Conservation (phyloP, 1,140 invertebrate species). For the Zaprionus gabonicus region DNA sequence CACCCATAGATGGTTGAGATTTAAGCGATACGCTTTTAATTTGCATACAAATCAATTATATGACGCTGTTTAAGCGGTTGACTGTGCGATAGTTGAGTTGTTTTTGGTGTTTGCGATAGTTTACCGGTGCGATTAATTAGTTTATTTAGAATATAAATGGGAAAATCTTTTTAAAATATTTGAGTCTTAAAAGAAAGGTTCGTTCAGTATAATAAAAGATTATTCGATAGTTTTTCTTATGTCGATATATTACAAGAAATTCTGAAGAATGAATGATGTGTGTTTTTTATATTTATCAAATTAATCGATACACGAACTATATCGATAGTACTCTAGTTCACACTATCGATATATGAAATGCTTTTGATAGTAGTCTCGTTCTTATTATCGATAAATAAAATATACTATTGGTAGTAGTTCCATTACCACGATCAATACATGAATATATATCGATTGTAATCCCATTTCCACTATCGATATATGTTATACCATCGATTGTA, state of each 20-base stretch:
- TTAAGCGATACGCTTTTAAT: conserved; percentile 7
- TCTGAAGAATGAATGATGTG: background rate
- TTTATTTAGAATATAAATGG: background rate
- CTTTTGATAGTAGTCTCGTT: too few species aligned
- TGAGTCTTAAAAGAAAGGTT: background rate
- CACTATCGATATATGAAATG: too few species aligned
- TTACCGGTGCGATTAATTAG: background rate
- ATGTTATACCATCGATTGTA: background rate
- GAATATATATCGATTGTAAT: too few species aligned
- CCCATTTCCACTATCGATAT: background rate
- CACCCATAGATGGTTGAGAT: conserved; percentile 21
- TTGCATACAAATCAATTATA: conserved; percentile 37
- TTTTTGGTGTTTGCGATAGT: background rate
- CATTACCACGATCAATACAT: too few species aligned
- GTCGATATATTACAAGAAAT: background rate
- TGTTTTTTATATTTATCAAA: too few species aligned
- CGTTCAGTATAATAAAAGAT: background rate
- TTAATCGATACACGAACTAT: too few species aligned
- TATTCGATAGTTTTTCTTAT: background rate
- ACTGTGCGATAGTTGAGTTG: background rate
- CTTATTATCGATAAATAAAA: too few species aligned
- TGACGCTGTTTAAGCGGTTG: background rate
- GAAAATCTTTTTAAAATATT: background rate
- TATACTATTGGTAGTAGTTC: too few species aligned
- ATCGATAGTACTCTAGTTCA: too few species aligned